These are phyloP conservation scores for Pseudomyrmex flavicornis DNA, from an alignment of 1,140 invertebrate species.

Conservation along the genomic window DNA sequence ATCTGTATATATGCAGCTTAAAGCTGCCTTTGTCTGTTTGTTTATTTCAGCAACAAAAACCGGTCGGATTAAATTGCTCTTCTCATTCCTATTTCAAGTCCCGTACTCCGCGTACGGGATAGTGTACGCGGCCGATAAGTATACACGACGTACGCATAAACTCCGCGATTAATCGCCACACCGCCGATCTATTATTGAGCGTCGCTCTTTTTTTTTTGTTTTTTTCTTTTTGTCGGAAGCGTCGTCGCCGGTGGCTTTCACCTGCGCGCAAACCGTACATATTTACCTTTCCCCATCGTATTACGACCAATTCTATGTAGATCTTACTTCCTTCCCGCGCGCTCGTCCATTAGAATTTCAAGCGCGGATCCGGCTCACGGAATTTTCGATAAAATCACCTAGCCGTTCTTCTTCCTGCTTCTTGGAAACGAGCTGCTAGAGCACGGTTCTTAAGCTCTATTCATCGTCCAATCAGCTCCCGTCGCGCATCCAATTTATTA, in stretches of 20 bases:
- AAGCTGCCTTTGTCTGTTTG: conserved; percentile 9
- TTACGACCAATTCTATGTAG: conserved; percentile 55
- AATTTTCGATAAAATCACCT: conserved; percentile 60
- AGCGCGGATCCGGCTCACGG: conserved; percentile 50
- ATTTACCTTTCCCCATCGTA: conserved; percentile 52
- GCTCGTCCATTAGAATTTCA: conserved; percentile 55
- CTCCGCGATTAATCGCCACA: conserved; percentile 37
- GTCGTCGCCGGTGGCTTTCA: conserved; percentile 12
- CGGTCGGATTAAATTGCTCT: conserved; percentile 27
- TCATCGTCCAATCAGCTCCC: conserved; percentile 19
- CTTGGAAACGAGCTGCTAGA: background rate
- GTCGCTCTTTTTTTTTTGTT: conserved; percentile 1
- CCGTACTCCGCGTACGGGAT: background rate
- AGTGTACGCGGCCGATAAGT: background rate
- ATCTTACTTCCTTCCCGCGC: conserved; percentile 51
- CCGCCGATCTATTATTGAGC: conserved; percentile 44
- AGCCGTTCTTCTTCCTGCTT: background rate
- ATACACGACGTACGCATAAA: conserved; percentile 8
- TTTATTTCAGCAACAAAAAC: conserved; percentile 22
- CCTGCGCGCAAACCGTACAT: conserved; percentile 23
- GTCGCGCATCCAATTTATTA: conserved; percentile 32
- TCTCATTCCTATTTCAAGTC: conserved; percentile 14
- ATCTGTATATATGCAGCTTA: background rate
- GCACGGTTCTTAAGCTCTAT: conserved; percentile 28
- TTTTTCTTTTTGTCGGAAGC: conserved; percentile 11